Percentiles rank a stretch among this genome's conserved stretches.
Evolutionary conservation across 2,113 vertebrate species (phyloP).

Genomic region (Apodemus speciosus): DNA sequence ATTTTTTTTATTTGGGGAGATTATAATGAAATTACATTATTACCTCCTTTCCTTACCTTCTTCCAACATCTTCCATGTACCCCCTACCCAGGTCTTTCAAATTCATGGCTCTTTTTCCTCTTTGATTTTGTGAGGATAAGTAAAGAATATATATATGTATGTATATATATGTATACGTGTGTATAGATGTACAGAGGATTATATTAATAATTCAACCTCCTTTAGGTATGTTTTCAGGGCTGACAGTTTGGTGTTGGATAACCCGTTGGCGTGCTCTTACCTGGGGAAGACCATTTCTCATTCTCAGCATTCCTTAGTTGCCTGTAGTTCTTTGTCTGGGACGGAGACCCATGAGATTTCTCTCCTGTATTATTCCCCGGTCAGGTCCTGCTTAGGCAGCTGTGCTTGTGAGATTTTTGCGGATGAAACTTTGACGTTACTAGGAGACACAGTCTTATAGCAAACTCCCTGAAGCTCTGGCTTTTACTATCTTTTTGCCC

Average conservation of each 20-base stretch:
- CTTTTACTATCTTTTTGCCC: background rate
- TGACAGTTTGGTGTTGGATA: background rate
- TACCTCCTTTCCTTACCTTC: background rate
- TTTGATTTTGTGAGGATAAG: too few species aligned
- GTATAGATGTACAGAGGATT: background rate
- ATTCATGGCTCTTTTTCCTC: background rate
- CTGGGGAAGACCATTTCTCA: background rate
- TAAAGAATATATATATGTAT: background rate
- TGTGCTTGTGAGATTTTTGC: background rate
- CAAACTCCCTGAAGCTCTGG: background rate
- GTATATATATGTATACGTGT: background rate
- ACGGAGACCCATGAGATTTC: background rate
- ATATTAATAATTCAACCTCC: background rate
- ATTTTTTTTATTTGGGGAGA: background rate
- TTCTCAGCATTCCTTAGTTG: background rate
- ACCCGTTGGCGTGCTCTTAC: background rate
- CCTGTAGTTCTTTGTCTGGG: background rate
- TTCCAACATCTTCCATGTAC: background rate
- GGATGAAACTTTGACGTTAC: background rate
- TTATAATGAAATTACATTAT: background rate
- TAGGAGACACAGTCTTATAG: background rate
- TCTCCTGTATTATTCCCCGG: background rate
- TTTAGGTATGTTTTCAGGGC: background rate
- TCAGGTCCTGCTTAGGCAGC: background rate
- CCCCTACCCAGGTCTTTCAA: background rate